Conservation (phyloP, 1,140 invertebrate genomes). For the Acromyrmex charruanus region DNA sequence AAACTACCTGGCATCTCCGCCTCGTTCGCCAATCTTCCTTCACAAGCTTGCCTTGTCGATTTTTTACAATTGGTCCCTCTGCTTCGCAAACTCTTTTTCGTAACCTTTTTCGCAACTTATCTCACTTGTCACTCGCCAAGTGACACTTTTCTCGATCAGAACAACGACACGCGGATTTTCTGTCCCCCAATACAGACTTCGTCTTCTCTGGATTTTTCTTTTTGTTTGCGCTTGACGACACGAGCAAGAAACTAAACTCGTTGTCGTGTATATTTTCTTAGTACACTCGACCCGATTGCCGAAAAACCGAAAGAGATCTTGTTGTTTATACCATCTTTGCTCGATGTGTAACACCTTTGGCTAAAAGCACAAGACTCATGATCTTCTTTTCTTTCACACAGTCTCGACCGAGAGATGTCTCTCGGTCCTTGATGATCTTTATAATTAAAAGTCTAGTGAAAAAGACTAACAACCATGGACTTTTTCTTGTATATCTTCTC, state of each 20-base stretch:
- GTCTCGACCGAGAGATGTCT: not conserved
- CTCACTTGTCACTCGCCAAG: conserved; percentile 19
- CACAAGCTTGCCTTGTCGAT: not conserved
- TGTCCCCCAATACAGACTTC: not conserved
- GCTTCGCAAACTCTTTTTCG: not conserved
- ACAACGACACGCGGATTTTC: conserved; percentile 13
- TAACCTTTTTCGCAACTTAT: conserved; percentile 7
- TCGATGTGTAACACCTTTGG: conserved; percentile 21
- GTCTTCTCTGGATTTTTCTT: not conserved
- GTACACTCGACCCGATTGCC: conserved; percentile 1
- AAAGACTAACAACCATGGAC: not conserved
- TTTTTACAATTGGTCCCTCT: not conserved
- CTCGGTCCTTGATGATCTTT: conserved; percentile 20
- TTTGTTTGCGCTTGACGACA: not conserved
- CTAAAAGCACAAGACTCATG: conserved; percentile 30
- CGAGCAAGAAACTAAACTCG: not conserved
- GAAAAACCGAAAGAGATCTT: not conserved
- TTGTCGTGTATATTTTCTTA: not conserved
- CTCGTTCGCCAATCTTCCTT: not conserved
- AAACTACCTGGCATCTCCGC: conserved; percentile 18
- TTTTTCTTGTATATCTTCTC: not conserved
- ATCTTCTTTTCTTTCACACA: not conserved
- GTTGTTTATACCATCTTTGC: not conserved
- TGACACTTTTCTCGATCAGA: conserved; percentile 13
- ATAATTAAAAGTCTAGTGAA: conserved; percentile 42